phyloP scores from a whole-genome alignment of 2,113 vertebrate species.

The Acrocephalus kingi region DNA sequence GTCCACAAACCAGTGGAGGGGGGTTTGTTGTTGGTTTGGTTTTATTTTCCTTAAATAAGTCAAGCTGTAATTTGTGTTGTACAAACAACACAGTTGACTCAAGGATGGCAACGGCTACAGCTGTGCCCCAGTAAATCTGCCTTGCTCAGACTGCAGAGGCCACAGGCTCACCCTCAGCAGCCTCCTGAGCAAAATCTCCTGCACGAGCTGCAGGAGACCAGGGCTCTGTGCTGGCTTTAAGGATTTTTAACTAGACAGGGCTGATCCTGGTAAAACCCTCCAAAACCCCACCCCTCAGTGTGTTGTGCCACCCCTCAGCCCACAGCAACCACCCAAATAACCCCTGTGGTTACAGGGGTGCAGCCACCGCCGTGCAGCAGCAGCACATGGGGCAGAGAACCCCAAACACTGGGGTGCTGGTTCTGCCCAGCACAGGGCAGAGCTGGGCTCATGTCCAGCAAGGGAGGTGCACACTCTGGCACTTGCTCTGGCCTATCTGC shows the following conservation, averaged over 20 bases:
- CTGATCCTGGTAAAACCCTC: not conserved
- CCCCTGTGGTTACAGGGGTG: not conserved
- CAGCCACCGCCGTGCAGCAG: rapidly evolving
- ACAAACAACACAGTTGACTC: conserved; percentile 45
- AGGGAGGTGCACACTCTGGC: not conserved
- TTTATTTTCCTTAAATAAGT: conserved; percentile 47
- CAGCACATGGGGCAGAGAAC: not conserved
- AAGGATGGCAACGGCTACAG: conserved; percentile 13
- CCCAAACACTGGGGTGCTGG: not conserved
- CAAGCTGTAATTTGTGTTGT: conserved; percentile 41
- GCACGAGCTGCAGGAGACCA: not conserved
- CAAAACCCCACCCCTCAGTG: rapidly evolving
- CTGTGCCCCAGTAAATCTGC: conserved; percentile 11
- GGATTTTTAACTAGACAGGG: not conserved
- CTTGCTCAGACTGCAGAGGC: not conserved
- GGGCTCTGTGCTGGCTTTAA: not conserved
- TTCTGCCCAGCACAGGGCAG: not conserved
- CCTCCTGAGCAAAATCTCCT: not conserved
- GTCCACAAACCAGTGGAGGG: not conserved
- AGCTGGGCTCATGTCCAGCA: not conserved
- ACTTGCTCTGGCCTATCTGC: not conserved
- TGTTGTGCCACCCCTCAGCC: rapidly evolving
- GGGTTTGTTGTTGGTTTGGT: not conserved
- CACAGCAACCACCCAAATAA: not conserved
- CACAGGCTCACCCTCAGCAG: not conserved